A percentile compares a stretch with the other conserved stretches of the same genome.
phyloP scores from a whole-genome alignment of 2,888 invertebrate genomes.

The Troides helena region DNA sequence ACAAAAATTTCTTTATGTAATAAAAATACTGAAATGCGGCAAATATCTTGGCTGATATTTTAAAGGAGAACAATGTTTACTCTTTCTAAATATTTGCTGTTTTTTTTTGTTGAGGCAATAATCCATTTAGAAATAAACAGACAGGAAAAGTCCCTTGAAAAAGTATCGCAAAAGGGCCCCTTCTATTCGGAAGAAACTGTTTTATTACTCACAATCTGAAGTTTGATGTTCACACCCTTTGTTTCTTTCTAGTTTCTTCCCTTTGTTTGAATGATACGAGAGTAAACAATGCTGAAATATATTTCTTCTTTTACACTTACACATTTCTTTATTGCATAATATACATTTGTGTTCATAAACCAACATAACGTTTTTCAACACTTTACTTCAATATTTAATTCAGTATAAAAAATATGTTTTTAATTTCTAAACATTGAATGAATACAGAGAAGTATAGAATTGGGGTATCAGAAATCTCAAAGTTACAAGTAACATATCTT shows the following conservation, averaged over 20 bases:
- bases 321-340: slow-evolving; percentile 6
- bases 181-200: slow-evolving; percentile 59
- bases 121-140: slow-evolving; percentile 20
- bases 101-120: slow-evolving; percentile 13
- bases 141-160: slow-evolving; percentile 38
- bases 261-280: slow-evolving; percentile 23
- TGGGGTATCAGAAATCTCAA: too few relatives aligned
- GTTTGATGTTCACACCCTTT: slow-evolving; percentile 47
- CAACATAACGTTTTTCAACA: not conserved
- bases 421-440: too few relatives aligned
- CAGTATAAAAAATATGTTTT: too few relatives aligned
- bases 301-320: slow-evolving; percentile 13
- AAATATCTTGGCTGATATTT: not conserved
- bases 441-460: too few relatives aligned
- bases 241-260: slow-evolving; percentile 36
- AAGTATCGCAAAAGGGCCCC: slow-evolving; percentile 43
- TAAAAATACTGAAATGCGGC: not conserved
- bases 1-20: too few relatives aligned
- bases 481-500: too few relatives aligned
- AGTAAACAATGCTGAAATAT: slow-evolving; percentile 20
- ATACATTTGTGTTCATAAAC: not conserved
- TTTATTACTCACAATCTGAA: slow-evolving; percentile 61
- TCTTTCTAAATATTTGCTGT: not conserved
- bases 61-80: not conserved
- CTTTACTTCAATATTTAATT: too few relatives aligned